Percentiles rank a stretch among this genome's conserved stretches.
These are phyloP conservation scores for Hexactinellida sp. DNA, from an alignment of 37 sponge, comb jelly and placozoan genomes.

Conservation along the genomic window DNA sequence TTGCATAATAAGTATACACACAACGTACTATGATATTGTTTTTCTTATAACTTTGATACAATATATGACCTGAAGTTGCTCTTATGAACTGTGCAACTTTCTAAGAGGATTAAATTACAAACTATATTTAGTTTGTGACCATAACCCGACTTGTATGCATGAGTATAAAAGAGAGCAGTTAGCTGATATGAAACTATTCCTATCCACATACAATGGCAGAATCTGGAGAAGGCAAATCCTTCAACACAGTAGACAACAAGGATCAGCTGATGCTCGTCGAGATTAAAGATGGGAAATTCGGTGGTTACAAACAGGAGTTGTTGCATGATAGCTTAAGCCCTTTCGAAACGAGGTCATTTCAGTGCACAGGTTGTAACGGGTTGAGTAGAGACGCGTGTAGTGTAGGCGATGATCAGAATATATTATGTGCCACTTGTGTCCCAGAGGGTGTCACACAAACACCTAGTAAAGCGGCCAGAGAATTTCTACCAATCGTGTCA, in stretches of 20 bases:
- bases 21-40: too few species aligned
- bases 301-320: background rate
- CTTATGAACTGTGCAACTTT: too few species aligned
- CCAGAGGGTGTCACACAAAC: background rate
- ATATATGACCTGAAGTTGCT: too few species aligned
- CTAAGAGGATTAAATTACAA: too few species aligned
- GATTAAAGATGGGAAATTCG: background rate
- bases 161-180: too few species aligned
- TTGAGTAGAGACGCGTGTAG: conserved; percentile 11
- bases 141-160: too few species aligned
- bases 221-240: background rate
- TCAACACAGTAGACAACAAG: background rate
- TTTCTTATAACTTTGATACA: too few species aligned
- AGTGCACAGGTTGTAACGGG: background rate
- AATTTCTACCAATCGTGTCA: background rate
- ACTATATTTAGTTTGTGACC: too few species aligned
- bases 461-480: background rate
- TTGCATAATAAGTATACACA: too few species aligned
- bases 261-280: background rate
- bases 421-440: background rate
- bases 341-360: background rate
- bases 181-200: too few species aligned
- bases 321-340: background rate
- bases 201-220: too few species aligned
- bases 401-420: background rate